Evolutionary conservation across 1,140 invertebrate genomes (phyloP).

Genomic region (Chironomus tepperi): DNA sequence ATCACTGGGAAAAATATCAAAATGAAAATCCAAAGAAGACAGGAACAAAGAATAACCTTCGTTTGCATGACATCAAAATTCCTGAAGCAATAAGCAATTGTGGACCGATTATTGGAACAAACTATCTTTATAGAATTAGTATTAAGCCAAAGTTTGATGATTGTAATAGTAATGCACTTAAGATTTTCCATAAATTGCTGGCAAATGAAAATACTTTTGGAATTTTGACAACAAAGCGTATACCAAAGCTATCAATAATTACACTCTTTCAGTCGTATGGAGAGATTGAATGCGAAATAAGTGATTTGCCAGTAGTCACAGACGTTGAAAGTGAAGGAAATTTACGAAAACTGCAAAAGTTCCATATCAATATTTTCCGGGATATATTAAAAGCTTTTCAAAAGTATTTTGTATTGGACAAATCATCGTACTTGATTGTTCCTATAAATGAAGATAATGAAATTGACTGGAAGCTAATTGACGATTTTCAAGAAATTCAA

Average conservation of each 20-base stretch:
- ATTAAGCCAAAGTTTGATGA: conserved; percentile 30
- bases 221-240: conserved; percentile 47
- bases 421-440: conserved; percentile 67
- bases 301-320: conserved; percentile 43
- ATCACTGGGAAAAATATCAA: conserved; percentile 44
- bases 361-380: conserved; percentile 57
- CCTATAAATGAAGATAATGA: conserved; percentile 45
- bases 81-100: conserved; percentile 32
- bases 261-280: conserved; percentile 80
- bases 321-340: conserved; percentile 49
- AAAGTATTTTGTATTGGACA: conserved; percentile 64
- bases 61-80: conserved; percentile 58
- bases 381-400: conserved; percentile 66
- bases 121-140: conserved; percentile 33
- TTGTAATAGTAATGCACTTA: conserved; percentile 29
- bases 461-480: conserved; percentile 58
- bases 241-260: conserved; percentile 59
- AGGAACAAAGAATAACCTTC: conserved; percentile 61
- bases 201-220: conserved; percentile 42
- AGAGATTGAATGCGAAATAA: conserved; percentile 53
- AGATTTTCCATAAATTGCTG: conserved; percentile 36
- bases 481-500: conserved; percentile 34
- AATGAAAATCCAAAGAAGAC: conserved; percentile 31
- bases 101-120: conserved; percentile 30
- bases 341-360: conserved; percentile 38